Base-by-base conservation (phyloP, 2,113 vertebrate genomes). In the Empidonax alnorum region DNA sequence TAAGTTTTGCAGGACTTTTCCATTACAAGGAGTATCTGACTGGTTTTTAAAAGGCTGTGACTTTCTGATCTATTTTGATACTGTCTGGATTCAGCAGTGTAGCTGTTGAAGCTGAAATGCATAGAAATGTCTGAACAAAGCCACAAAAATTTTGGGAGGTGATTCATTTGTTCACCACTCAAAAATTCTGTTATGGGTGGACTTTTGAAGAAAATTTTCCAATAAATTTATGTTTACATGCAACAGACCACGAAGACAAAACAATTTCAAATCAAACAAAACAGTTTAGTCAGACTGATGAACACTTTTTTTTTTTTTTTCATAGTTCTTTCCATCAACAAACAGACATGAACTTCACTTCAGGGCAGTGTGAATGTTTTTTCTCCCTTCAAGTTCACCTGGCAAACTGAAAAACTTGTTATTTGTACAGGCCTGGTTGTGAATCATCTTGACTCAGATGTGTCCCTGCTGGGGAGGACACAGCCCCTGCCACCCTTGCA, bases 371-470 rank as follows among this genome's bases (percentile, higher is more conserved):
- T 31, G 31, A 72, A 65, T 91, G 35, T 84, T 92, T 93, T 88
- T 81, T 67, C 63, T 92, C 35, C 49, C 86, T 84, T 94, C 76
- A 89, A 77, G 86, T 72, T 94, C 93, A 94, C 77, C 83, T 91
- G 80, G 94, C 56, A 89, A 93, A 84, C 86, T 97, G 94, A 96
- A 96, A 97, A 94, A 96, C 94, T 94, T 82, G 84, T 86, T 95
- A 94, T 95, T 95, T 94, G 94, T 90, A 87, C 95, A 84, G 73
- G 44, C 18, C 52, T 84, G 56, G 35, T 41, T 87, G 96, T 95
- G 93, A 96, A 93, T 96, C 96, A 97, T 95, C 73, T 89, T 92
- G 93, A 92, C 80, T 93, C 84, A 87, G 72, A 74, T 90, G 65
- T 75, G 93, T 91, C 86, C 84, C 84, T 95, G 65, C 80, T 89